Evolutionary conservation across 1,140 invertebrate species (phyloP).

Genomic region (Daktulosphaira vitifoliae): DNA sequence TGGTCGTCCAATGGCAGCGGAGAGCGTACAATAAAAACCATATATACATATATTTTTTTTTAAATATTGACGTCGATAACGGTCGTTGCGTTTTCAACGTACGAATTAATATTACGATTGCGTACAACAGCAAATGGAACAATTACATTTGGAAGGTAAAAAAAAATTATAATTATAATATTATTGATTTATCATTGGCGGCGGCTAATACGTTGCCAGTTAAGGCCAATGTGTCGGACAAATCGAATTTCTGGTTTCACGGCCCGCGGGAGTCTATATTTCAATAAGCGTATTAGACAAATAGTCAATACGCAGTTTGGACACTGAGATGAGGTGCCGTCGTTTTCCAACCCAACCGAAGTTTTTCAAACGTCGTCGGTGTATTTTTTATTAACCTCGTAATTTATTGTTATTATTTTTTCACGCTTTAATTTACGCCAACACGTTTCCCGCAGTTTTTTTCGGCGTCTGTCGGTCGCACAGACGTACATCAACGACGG

Average conservation of each 20-base stretch:
- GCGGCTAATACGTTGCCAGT: conserved; percentile 23
- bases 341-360: conserved; percentile 20
- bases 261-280: not conserved
- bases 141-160: not conserved
- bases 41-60: no score
- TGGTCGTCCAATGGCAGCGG: no score
- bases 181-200: conserved; percentile 26
- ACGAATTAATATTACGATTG: no score
- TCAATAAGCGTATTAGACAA: no score
- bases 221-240: conserved; percentile 15
- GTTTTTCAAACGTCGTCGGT: conserved; percentile 22
- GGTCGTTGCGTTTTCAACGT: no score
- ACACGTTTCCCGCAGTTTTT: not conserved
- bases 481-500: no score
- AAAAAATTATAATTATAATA: not conserved
- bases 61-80: no score
- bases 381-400: conserved; percentile 6
- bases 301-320: no score
- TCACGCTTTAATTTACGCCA: conserved; percentile 9
- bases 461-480: no score
- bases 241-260: conserved; percentile 26
- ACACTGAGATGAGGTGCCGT: no score
- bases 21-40: no score
- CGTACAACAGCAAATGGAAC: no score
- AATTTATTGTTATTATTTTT: not conserved